phyloP scores from a whole-genome alignment of 2,113 vertebrate species.

The Pseudopipra pipra region DNA sequence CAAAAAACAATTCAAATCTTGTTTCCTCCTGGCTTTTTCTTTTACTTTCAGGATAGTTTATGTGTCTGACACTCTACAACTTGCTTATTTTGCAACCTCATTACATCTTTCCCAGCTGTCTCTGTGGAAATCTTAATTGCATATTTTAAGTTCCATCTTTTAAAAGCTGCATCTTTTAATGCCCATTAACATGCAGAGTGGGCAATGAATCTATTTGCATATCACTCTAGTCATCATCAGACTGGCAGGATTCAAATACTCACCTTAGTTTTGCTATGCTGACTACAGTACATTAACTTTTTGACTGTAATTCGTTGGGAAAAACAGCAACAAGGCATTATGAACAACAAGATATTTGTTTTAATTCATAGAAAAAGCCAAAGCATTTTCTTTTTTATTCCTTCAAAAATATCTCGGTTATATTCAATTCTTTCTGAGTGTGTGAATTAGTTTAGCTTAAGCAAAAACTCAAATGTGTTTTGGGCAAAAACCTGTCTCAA shows the following conservation, averaged over 20 bases:
- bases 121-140: conserved; percentile 37
- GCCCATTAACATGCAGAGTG: neutral
- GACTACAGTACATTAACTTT: neutral
- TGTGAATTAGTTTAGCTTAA: neutral
- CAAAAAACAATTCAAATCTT: conserved; percentile 5
- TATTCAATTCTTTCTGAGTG: neutral
- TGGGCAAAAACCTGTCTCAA: neutral
- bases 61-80: neutral
- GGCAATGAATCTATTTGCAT: neutral
- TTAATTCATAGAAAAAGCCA: neutral
- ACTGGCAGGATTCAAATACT: neutral
- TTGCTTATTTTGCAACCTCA: conserved; percentile 30
- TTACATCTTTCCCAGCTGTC: conserved; percentile 28
- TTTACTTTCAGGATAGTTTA: conserved; percentile 2
- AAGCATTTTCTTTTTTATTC: neutral
- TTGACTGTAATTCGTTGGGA: neutral
- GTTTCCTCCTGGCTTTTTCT: neutral
- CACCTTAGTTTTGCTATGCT: neutral
- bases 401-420: neutral
- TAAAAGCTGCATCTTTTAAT: conserved; percentile 18
- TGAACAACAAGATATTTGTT: neutral
- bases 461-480: neutral
- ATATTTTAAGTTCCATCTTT: conserved; percentile 19
- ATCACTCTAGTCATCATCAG: neutral
- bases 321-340: neutral